A percentile compares a stretch with the other conserved stretches of the same genome.
Evolutionary conservation across 1,140 invertebrate genomes (phyloP).

Genomic region (Ctenoplectra terminalis): DNA sequence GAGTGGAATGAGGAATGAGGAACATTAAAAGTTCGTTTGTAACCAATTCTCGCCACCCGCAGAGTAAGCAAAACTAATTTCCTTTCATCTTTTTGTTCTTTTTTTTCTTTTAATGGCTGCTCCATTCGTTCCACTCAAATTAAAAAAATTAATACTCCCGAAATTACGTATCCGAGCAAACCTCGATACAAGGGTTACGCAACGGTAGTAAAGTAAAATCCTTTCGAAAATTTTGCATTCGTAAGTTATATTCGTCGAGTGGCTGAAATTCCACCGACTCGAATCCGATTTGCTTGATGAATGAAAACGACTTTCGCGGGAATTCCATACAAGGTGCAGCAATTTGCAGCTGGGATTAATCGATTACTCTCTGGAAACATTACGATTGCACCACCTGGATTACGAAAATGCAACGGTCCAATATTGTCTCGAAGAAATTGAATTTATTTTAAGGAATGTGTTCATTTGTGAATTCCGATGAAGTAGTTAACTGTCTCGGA

Average conservation of each 20-base stretch:
- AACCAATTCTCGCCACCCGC: background rate
- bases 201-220: slow-evolving; percentile 19
- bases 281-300: slow-evolving; percentile 37
- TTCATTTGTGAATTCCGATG: slow-evolving; percentile 10
- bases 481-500: background rate
- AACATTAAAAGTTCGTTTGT: slow-evolving; percentile 23
- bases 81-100: background rate
- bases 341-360: slow-evolving; percentile 45
- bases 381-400: slow-evolving; percentile 24
- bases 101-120: background rate
- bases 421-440: background rate
- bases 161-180: background rate
- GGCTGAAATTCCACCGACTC: slow-evolving; percentile 18
- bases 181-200: background rate
- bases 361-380: slow-evolving; percentile 6
- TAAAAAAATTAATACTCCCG: background rate
- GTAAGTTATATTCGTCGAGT: background rate
- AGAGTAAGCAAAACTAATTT: slow-evolving; percentile 10
- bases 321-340: slow-evolving; percentile 37
- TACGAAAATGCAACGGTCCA: background rate
- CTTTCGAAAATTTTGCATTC: background rate
- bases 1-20: background rate
- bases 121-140: background rate
- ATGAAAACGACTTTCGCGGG: slow-evolving; percentile 34
- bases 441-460: background rate